phyloP scores from a whole-genome alignment of 1,140 invertebrate genomes.

The Hyphantria cunea region DNA sequence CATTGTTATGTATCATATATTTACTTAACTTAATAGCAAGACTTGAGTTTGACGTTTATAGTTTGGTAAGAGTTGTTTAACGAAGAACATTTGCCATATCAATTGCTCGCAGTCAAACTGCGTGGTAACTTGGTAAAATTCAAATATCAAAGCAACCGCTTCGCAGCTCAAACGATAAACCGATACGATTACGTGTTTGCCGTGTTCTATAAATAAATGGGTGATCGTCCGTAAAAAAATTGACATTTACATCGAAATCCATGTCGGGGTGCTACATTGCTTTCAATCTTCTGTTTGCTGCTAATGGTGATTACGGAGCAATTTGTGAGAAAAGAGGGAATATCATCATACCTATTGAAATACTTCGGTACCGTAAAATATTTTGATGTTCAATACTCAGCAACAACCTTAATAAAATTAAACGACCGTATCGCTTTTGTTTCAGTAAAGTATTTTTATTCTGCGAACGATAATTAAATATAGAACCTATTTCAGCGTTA shows the following conservation, averaged over 20 bases:
- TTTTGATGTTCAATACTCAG: neutral
- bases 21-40: no score
- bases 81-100: no score
- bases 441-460: no score
- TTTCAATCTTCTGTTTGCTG: conserved; percentile 29
- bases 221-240: conserved; percentile 43
- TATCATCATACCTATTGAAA: conserved; percentile 20
- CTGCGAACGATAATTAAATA: no score
- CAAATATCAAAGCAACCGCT: conserved; percentile 33
- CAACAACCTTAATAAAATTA: neutral
- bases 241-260: conserved; percentile 31
- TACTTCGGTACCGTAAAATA: conserved; percentile 17
- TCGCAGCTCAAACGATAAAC: conserved; percentile 41
- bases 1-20: no score
- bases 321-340: conserved; percentile 18
- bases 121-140: conserved; percentile 24
- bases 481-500: no score
- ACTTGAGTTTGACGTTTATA: no score
- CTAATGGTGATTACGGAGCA: conserved; percentile 30
- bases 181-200: conserved; percentile 32
- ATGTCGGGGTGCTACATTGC: conserved; percentile 22
- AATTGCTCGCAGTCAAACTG: no score
- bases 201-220: conserved; percentile 51
- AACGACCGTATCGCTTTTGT: neutral
- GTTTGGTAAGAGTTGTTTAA: no score